A percentile compares a stretch with the other conserved stretches of the same genome.
phyloP scores from a whole-genome alignment of 1,140 invertebrate genomes.

The Psilanteris sp. region DNA sequence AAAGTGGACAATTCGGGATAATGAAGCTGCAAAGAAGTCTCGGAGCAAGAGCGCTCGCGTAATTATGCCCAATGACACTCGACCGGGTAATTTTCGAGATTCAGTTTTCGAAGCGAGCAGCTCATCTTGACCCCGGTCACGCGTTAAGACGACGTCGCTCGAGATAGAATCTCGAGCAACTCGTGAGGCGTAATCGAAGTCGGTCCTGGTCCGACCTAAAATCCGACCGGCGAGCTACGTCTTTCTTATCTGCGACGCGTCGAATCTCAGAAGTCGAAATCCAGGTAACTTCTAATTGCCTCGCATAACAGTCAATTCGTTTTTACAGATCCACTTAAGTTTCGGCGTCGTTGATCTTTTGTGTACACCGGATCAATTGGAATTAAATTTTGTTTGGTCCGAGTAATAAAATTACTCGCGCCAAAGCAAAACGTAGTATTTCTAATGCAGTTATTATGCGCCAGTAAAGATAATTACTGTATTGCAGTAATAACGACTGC shows the following conservation, averaged over 20 bases:
- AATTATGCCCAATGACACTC: constrained; percentile 47
- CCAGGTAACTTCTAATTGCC: constrained; percentile 45
- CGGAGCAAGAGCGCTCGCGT: constrained; percentile 22
- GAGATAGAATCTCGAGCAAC: constrained; percentile 69
- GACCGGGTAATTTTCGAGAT: constrained; percentile 47
- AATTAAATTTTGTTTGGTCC: too few relatives aligned
- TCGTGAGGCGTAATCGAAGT: constrained; percentile 68
- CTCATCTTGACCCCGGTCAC: constrained; percentile 72
- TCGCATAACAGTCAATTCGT: constrained; percentile 19
- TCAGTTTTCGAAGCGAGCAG: constrained; percentile 43
- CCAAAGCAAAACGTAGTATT: too few relatives aligned
- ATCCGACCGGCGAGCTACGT: constrained; percentile 1
- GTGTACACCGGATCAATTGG: too few relatives aligned
- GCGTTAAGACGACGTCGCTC: constrained; percentile 66
- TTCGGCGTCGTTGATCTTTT: constrained; percentile 1
- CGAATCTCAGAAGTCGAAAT: constrained; percentile 19
- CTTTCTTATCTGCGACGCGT: constrained; percentile 18
- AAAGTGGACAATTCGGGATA: constrained; percentile 41
- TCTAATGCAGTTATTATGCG: too few relatives aligned
- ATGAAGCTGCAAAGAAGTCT: constrained; percentile 40
- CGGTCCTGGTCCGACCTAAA: constrained; percentile 14
- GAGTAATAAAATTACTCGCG: too few relatives aligned
- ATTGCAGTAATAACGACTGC: too few relatives aligned
- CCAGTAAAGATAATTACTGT: too few relatives aligned
- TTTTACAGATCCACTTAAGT: constrained; percentile 3